Conservation (phyloP, 2,113 vertebrate species). For the Orientallactaga bullata region DNA sequence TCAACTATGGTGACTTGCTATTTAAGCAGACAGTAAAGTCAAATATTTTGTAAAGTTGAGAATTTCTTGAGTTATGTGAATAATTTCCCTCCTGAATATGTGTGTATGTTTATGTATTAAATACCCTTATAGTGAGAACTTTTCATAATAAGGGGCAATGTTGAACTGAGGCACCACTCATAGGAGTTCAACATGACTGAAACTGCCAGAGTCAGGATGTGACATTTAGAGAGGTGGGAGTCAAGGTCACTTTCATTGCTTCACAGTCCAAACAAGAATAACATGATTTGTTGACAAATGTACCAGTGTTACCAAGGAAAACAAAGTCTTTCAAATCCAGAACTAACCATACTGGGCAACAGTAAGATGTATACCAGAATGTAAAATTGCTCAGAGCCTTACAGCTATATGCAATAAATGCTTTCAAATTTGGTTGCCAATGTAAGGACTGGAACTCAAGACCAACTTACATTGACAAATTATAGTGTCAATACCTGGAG, state of each 20-base stretch:
- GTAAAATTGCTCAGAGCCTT: not conserved
- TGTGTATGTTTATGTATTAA: conserved; percentile 49
- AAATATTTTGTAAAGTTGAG: conserved; percentile 69
- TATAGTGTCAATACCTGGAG: conserved; percentile 16
- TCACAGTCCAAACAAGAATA: conserved; percentile 57
- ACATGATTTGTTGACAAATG: conserved; percentile 38
- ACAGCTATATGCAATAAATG: not conserved
- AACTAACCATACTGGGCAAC: not conserved
- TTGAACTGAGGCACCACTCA: not conserved
- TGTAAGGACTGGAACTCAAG: not conserved
- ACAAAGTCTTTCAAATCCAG: conserved; percentile 1
- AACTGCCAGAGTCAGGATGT: not conserved
- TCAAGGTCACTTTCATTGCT: conserved; percentile 6
- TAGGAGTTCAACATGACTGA: conserved; percentile 11
- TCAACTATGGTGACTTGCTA: conserved; percentile 41
- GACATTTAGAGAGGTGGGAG: conserved; percentile 56
- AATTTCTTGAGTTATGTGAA: conserved; percentile 49
- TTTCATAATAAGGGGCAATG: conserved; percentile 25
- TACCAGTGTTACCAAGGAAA: conserved; percentile 40
- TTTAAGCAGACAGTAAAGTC: conserved; percentile 65
- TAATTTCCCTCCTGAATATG: conserved; percentile 53
- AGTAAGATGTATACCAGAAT: conserved; percentile 9
- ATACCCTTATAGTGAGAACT: not conserved
- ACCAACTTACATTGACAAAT: conserved; percentile 42
- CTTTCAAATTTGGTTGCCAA: conserved; percentile 5